A percentile compares a stretch with the other conserved stretches of the same genome.
Conservation (phyloP, 2,113 vertebrate species). For the Ariopsis seemanni region DNA sequence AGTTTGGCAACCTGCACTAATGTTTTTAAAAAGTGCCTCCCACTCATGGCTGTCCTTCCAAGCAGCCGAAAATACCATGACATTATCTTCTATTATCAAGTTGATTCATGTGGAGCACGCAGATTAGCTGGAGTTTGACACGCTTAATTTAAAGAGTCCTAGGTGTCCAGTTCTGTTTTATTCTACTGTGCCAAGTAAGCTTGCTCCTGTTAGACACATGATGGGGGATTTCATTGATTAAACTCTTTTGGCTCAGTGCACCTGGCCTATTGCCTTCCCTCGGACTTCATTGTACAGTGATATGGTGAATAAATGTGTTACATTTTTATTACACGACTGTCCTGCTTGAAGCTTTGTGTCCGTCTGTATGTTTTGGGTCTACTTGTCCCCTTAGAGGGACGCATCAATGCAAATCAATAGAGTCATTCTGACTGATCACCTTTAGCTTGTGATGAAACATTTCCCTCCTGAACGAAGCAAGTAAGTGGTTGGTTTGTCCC, state of each 20-base stretch:
- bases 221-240: background rate
- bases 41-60: conserved; percentile 3
- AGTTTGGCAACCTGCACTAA: conserved; percentile 16
- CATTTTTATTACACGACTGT: background rate
- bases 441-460: background rate
- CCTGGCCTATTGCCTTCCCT: background rate
- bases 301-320: background rate
- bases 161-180: background rate
- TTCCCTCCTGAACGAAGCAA: background rate
- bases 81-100: conserved; percentile 8
- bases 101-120: conserved; percentile 2
- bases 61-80: background rate
- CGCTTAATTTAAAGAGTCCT: background rate
- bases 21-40: conserved; percentile 17
- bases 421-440: background rate
- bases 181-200: background rate
- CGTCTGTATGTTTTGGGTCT: background rate
- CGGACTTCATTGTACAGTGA: background rate
- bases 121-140: background rate
- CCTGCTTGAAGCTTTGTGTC: background rate
- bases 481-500: no score
- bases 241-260: background rate
- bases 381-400: background rate
- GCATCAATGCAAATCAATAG: background rate
- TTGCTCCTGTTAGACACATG: background rate